These are phyloP conservation scores for Pachydiplax longipennis DNA, from an alignment of 2,888 invertebrate genomes.

Conservation along the genomic window DNA sequence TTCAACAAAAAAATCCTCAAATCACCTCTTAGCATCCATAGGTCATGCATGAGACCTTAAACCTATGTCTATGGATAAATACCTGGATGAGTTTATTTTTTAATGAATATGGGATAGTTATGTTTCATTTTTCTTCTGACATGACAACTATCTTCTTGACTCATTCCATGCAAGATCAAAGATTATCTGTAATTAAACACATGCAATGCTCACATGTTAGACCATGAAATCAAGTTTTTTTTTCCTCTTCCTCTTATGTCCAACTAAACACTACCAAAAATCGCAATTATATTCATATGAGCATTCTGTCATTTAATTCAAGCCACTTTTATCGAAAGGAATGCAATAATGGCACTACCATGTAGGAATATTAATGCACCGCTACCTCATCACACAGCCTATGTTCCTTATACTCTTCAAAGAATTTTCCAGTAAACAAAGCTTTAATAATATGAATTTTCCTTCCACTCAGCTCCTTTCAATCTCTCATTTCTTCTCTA, in stretches of 20 bases:
- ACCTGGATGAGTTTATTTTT: not conserved
- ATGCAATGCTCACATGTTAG: not conserved
- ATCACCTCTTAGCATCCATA: not conserved
- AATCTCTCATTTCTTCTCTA: not conserved
- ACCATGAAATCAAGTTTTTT: not conserved
- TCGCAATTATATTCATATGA: not conserved
- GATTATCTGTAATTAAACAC: not conserved
- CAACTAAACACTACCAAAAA: not conserved
- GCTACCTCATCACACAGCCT: not conserved
- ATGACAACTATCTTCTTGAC: not conserved
- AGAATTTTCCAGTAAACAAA: not conserved
- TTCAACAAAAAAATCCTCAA: slow-evolving; percentile 8
- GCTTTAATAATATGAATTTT: not conserved
- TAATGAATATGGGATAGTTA: not conserved
- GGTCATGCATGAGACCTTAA: not conserved
- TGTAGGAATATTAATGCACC: slow-evolving; percentile 1
- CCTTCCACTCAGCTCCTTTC: not conserved
- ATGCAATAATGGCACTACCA: slow-evolving; percentile 20
- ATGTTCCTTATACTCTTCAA: not conserved
- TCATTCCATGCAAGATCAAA: not conserved
- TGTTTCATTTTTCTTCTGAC: not conserved
- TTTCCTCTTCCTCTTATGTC: not conserved
- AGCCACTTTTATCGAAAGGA: not conserved
- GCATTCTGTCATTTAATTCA: not conserved
- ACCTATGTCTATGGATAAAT: not conserved